Conservation (phyloP, 2,113 vertebrate species). For the Pterocles gutturalis region DNA sequence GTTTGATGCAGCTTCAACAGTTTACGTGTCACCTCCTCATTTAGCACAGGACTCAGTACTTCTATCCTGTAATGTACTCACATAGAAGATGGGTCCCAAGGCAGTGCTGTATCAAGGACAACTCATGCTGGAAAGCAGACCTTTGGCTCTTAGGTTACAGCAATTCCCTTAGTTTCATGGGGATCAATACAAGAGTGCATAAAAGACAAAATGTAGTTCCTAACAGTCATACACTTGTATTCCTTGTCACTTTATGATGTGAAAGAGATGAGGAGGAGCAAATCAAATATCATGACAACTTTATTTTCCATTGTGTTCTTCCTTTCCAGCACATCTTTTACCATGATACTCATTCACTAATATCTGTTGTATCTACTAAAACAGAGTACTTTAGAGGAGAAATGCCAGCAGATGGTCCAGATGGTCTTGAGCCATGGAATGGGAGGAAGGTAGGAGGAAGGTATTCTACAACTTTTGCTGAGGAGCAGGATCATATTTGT, state of each 20-base stretch:
- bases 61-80: neutral
- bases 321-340: neutral
- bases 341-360: neutral
- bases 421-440: neutral
- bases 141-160: neutral
- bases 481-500: neutral
- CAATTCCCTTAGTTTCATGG: neutral
- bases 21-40: neutral
- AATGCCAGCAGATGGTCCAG: neutral
- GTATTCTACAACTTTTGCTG: neutral
- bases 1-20: neutral
- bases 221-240: neutral
- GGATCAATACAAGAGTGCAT: neutral
- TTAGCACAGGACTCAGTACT: neutral
- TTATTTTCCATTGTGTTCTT: neutral
- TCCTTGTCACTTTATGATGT: neutral
- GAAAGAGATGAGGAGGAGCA: neutral
- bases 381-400: neutral
- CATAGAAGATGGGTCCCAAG: neutral
- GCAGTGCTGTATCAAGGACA: neutral
- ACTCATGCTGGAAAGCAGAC: neutral
- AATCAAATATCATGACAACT: neutral
- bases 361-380: neutral
- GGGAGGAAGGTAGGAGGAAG: neutral
- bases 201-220: neutral